Percentiles rank a stretch among this genome's conserved stretches.
Conservation (phyloP, 2,113 vertebrate species). For the Bubo bubo region DNA sequence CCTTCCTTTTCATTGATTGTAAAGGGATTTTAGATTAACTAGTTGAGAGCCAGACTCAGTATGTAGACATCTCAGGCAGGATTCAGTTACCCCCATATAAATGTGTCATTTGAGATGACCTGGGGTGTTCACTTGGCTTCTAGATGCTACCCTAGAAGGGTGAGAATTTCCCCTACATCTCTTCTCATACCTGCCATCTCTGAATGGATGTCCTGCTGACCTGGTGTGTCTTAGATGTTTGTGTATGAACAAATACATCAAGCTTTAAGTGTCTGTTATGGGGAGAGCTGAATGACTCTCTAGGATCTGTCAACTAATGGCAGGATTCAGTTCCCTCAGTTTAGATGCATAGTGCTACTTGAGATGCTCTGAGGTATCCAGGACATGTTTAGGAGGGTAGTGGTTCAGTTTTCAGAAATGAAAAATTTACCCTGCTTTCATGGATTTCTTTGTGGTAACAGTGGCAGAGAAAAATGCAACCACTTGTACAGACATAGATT, state of each 20-base stretch:
- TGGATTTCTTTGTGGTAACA: background rate
- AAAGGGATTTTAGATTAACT: background rate
- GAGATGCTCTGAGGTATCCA: background rate
- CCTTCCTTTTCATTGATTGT: background rate
- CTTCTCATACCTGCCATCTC: background rate
- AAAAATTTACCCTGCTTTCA: background rate
- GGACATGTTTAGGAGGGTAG: background rate
- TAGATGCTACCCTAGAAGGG: background rate
- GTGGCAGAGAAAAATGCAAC: background rate
- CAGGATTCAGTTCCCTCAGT: background rate
- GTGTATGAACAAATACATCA: background rate
- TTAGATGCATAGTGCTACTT: background rate
- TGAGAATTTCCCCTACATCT: background rate
- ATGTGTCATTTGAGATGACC: background rate
- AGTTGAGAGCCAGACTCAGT: background rate
- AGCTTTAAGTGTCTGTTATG: background rate
- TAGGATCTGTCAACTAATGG: background rate
- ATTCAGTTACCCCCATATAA: background rate
- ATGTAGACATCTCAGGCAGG: background rate
- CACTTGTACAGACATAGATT: background rate
- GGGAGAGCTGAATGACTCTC: background rate
- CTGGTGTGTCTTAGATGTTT: background rate
- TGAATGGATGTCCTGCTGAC: background rate
- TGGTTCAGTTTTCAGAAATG: background rate
- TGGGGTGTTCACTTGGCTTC: background rate